Evolutionary conservation across 2,113 vertebrate genomes (phyloP), one percentile per base, ranked within the genome.

Genomic region (Neotragus pygmaeus): DNA sequence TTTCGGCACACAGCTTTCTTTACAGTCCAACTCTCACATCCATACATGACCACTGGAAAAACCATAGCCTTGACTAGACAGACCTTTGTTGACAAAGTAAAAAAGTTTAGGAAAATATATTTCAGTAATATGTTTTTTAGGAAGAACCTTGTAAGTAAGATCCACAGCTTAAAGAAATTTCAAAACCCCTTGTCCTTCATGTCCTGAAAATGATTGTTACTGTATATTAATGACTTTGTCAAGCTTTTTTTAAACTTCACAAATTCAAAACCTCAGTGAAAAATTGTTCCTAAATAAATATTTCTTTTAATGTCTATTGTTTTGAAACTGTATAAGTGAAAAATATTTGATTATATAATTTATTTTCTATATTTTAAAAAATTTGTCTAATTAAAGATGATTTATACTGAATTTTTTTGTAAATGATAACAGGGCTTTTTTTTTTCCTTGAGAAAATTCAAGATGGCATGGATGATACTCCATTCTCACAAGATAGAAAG

Each of bases 81-180:
- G 55, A 57, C 55, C 21, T 57, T 23, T 23, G 55, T 23, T 23
- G 7, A 8, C 55, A 57, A 57, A 62, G 27, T 58, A 49, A 64
- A 57, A 43, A 78, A 83, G 70, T 88, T 96, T 91, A 70, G 51
- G 49, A 94, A 94, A 94, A 51, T 73, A 14, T 70, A 75, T 95
- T 75, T 94, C 23, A 91, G 10, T 64, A 82, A 62, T 55, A 19
- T 64, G 5, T 49, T 64, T 77, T 47, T n/a, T 45, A 36, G 6
- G 70, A 82, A 88, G 27, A 86, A 55, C 33, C 47, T 90, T 94
- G 39, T 88, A 77, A 7, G n/a, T 57, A 73, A 90, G 39, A 81
- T 36, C 28, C 6, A 60, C 27, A 90, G 23, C 36, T 95, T 91
- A 25, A 43, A 92, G 9, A 88, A 88, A 53, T 75, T 39, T 90